Evolutionary conservation across 2,888 invertebrate genomes (phyloP), one percentile per base, ranked within the genome.

Genomic region (Sericinus montela): DNA sequence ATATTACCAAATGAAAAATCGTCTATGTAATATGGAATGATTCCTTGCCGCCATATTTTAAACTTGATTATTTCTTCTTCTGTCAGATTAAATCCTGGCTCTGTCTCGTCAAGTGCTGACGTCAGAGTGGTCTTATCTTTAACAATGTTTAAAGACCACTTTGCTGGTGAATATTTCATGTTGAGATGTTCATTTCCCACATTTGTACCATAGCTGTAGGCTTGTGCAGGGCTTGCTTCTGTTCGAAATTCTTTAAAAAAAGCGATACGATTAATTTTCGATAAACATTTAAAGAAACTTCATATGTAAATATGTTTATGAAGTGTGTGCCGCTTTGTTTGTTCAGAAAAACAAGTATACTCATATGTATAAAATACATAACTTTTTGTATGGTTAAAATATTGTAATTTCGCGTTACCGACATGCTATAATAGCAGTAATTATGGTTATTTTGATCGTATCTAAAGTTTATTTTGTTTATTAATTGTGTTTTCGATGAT

Each of bases 21-120:
- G 53, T 87, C 86, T 19, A 86, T 83, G 48, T 68, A 82, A 53
- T 78, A 87, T 0, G 80, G 80, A 48, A 86, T 69, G 0, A 66
- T 48, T 23, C 78, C 87, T 37, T 60, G 53, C 0, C 64, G 66
- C 86, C 86, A 87, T n/a, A 87, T 54, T 37, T 82, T 82, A 8
- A 79, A 70, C 39, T 73, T 76, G 3, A 30, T 16, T 1, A 75
- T 75, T 54, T 82, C 76, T 6, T 67, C 58, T 6, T 64, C 53
- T 19, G 47, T 62, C 1, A 79, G 53, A 45, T 72, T 60, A 44
- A 75, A 79, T 0, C 81, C 83, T 3, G 65, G 54, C 41, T 72
- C 72, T 0, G 23, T 10, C 11, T 51, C 34, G 1, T 40, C 45
- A 1, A 56, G 36, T 41, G 32, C 42, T 15, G 9, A 16, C n/a